A percentile compares a stretch with the other conserved stretches of the same genome.
Conservation (phyloP, 2,888 invertebrate species). For the Drosophila cyrtoloma region DNA sequence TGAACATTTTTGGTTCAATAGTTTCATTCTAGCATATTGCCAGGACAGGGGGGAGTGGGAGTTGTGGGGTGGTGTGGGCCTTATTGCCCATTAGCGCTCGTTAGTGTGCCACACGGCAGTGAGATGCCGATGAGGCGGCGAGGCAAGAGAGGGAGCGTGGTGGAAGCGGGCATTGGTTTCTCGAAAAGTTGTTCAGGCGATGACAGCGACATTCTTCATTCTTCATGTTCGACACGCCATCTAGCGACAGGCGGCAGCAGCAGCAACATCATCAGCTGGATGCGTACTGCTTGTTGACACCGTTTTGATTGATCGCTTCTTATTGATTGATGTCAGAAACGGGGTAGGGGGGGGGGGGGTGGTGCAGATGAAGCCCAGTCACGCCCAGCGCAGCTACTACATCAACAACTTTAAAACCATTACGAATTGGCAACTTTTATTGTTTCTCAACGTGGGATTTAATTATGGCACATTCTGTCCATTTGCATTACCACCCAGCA, state of each 20-base stretch:
- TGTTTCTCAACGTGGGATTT: constrained; percentile 66
- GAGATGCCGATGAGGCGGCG: not conserved
- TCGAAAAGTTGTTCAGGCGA: constrained; percentile 55
- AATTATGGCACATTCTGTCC: constrained; percentile 55
- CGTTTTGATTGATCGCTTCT: constrained; percentile 72
- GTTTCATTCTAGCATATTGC: constrained; percentile 40
- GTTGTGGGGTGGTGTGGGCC: no score
- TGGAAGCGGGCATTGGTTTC: constrained; percentile 1
- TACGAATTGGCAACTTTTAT: constrained; percentile 63
- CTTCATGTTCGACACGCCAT: constrained; percentile 73
- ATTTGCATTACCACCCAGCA: constrained; percentile 11
- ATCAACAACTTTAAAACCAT: constrained; percentile 62
- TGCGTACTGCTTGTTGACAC: constrained; percentile 63
- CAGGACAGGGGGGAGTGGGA: no score
- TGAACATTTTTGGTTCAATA: constrained; percentile 67
- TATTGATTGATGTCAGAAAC: constrained; percentile 71
- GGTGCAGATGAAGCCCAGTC: not conserved
- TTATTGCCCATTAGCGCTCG: constrained; percentile 71
- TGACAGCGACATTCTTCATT: constrained; percentile 67
- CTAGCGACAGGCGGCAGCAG: constrained; percentile 63
- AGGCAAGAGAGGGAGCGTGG: not conserved
- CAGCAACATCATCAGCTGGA: constrained; percentile 47
- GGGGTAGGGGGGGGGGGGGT: not conserved
- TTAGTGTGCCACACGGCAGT: constrained; percentile 39
- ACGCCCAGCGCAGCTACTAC: constrained; percentile 7